Evolutionary conservation across 2,797 vertebrate genomes (phyloP), one percentile per base, ranked within the genome.

Genomic region (Pseudochromis fuscus): DNA sequence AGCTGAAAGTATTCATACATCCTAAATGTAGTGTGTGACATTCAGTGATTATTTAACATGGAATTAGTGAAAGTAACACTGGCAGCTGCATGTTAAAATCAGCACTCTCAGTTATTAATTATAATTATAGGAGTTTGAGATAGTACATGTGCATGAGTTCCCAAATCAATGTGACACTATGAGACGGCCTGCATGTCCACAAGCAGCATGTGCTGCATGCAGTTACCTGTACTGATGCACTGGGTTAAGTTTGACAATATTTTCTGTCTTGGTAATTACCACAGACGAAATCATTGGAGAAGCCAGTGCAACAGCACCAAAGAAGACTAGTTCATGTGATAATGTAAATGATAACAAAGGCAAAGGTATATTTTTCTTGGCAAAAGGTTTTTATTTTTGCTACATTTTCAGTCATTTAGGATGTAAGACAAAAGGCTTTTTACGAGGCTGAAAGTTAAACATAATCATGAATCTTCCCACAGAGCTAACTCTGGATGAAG

Each of bases 321-420:
- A 23, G 87, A 87, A 66, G 84, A 73, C 76, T 92, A 84, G 45
- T 59, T 88, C 87, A 84, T 91, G 90, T 64, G 5, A 85, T 87
- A 90, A 75, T 80, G 56, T 88, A 87, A 88, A 88, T 67, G 48
- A 72, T 89, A 91, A 86, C 77, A 90, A 87, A 71, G 62, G 78
- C 35, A 75, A 82, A 93, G 85, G 88, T 92, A 92, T 81, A 66
- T 66, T 61, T 75, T 24, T 71, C 18, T 65, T 67, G 8, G 18
- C 4, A 53, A 74, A 71, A 66, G 28, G 37, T 23, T 69, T 5
- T n/a, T 18, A 50, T 62, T 68, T 0, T 21, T 42, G 30, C 1
- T 3, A 40, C 2, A 62, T 75, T 76, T 66, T 58, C n/a, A 61
- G 19, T n/a, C 7, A 35, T 71, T 68, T 51, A 59, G 49, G 66